Base-by-base conservation (phyloP, 2,888 invertebrate genomes). In the Amiota mariae region DNA sequence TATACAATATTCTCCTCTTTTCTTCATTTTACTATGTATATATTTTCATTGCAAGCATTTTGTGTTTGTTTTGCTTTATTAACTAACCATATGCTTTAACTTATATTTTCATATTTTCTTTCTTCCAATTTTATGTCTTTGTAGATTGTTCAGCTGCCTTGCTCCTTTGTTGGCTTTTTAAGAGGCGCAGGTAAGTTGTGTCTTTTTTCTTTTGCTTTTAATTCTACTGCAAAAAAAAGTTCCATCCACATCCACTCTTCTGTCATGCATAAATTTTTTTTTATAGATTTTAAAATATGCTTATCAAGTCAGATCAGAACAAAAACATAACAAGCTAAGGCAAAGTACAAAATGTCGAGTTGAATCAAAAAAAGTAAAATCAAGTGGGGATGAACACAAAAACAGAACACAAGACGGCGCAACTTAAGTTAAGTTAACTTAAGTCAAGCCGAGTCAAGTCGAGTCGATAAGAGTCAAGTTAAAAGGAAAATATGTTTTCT, bases 261-360 rank as follows among this genome's bases (percentile, higher is more conserved):
- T 48, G 13, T 0, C 36, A 66, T 10, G 67, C 54, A 68, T 68
- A 68, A 18, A 71, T 59, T 49, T 47, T 48, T 46, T 48, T 48
- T 61, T 61, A 36, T 63, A 59, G 59, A 63, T 63, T 71, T 20
- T 59, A 63, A 71, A 71, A 71, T 63, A 71, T 71, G 61, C 63
- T 71, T 71, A 61, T 36, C 36, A 68, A 68, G 67, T 68, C 20
- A 20, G 54, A 36, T 2, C 2, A 6, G 36, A 36, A 36, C 36
- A 36, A 36, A 6, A 36, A 36, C 4, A 24, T 24, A 3, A 24
- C 24, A 36, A 36, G 36, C 6, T 36, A 36, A 36, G 36, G 36
- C 36, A 36, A 36, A 36, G 8, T 36, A 36, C 36, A 51, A 71
- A 36, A 71, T 63, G 51, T 61, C 24, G 20, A 20, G 11, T 49